Base-by-base conservation (phyloP, 2,113 vertebrate species). In the Tupaia chinensis region DNA sequence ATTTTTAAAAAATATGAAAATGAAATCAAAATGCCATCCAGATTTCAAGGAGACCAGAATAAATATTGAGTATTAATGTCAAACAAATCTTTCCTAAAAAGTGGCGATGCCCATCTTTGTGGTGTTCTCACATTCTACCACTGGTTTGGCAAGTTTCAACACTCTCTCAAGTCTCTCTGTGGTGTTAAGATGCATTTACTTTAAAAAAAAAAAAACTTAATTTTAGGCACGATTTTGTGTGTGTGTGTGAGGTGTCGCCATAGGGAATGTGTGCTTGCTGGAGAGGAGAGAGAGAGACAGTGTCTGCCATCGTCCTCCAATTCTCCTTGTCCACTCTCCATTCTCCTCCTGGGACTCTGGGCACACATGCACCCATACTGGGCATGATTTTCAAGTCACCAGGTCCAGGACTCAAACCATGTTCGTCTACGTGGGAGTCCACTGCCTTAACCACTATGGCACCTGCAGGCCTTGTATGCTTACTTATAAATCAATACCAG, bases 1-100 rank as follows among this genome's bases (percentile, higher is more conserved):
- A 20, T 74, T 78, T 81, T 60, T 54, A 17, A 56, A 68, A 88
- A 77, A 54, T 32, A 63, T 58, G 22, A 44, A 66, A 79, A 56
- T 91, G 66, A 87, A 88, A 72, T 61, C 7, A 87, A 73, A 82
- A 13, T 29, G 69, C 14, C 34, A 79, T 61, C 60, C 19, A 93
- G 12, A 5, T 34, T 74, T 87, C 66, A 90, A 81, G 15, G 74
- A 63, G 32, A 78, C 23, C 95, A 58, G 72, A 32, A 34, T 14
- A 88, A 84, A 2, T 44, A 44, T 44, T n/a, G 10, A 69, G 58
- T 15, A 87, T 15, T 56, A 34, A 73, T 7, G 25, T 80, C 81
- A 61, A 70, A 61, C 4, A 61, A 79, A 74, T 78, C 65, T 81
- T 93, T 89, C n/a, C 76, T 56, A 93, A 95, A 93, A 95, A 83